Evolutionary conservation across 2,888 invertebrate genomes (phyloP), one percentile per base, ranked within the genome.

Genomic region (Ryuthela nishihirai): DNA sequence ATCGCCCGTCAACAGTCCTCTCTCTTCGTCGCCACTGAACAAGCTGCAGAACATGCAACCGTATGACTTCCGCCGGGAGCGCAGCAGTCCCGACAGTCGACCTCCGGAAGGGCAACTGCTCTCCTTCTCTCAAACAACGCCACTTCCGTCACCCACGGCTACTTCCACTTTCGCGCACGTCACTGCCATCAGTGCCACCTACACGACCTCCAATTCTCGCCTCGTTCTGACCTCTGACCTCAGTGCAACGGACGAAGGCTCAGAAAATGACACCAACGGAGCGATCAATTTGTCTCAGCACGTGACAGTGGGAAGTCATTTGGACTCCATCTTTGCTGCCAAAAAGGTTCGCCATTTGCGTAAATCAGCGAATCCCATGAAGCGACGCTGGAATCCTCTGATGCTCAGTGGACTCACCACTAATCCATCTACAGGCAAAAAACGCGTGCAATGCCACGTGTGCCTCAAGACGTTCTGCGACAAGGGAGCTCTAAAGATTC

Each of bases 391-490:
- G 77, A 71, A 72, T 54, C 76, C 78, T 4, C 70, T 68, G 38
- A 65, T 69, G 48, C 54, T 72, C 56, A 91, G 91, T n/a, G 90
- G 90, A 0, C 88, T 91, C 68, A 88, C 91, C 67, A 90, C 92
- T 29, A 93, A 91, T 72, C 92, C 92, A 1, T 85, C 89, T 0
- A 92, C 92, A 0, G 92, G 92, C 0, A 98, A 98, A 76, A 95
- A 95, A 73, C 82, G 98, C 64, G 97, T 98, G 3, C 92, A 97
- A 73, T 99, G 99, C 76, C 93, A 95, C 70, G 94, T 95, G 38
- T 99, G 99, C 74, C 79, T 95, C 61, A 99, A 99, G 78, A 98
- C 98, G 15, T 99, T 99, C 78, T 99, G 99, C 80, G 99, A 99
- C 79, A 99, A 99, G 78, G 99, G 98, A 61, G 99, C 99, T 1